A percentile compares a stretch with the other conserved stretches of the same genome.
Conservation (phyloP, 2,113 vertebrate genomes). For the Mirza zaza region DNA sequence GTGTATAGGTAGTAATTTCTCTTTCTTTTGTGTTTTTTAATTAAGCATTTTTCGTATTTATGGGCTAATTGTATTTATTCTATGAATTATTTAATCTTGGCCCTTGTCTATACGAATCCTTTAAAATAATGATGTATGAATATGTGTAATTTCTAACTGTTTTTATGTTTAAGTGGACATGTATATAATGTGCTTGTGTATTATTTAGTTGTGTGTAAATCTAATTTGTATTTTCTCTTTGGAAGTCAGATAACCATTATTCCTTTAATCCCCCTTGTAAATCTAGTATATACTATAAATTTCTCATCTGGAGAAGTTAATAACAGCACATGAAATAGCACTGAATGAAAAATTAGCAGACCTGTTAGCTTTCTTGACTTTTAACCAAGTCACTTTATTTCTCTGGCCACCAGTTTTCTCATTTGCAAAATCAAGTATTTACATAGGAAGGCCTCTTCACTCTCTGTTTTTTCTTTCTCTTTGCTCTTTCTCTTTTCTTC, state of each 20-base stretch:
- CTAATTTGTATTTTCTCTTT: not conserved
- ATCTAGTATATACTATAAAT: not conserved
- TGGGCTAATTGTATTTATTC: not conserved
- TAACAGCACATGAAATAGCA: not conserved
- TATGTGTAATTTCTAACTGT: not conserved
- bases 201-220: not conserved
- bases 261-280: not conserved
- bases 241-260: not conserved
- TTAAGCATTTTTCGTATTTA: not conserved
- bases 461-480: not conserved
- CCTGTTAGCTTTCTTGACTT: not conserved
- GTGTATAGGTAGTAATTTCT: not conserved
- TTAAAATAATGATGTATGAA: not conserved
- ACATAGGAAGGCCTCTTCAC: not conserved
- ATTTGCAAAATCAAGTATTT: not conserved
- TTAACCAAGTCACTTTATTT: not conserved
- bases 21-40: not conserved
- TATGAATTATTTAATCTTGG: not conserved
- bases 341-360: no score
- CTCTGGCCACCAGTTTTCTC: not conserved
- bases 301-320: not conserved
- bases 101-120: not conserved
- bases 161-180: not conserved
- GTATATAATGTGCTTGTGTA: not conserved
- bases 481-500: not conserved